Conservation (phyloP, 2,113 vertebrate species). For the Heloderma charlesbogerti region DNA sequence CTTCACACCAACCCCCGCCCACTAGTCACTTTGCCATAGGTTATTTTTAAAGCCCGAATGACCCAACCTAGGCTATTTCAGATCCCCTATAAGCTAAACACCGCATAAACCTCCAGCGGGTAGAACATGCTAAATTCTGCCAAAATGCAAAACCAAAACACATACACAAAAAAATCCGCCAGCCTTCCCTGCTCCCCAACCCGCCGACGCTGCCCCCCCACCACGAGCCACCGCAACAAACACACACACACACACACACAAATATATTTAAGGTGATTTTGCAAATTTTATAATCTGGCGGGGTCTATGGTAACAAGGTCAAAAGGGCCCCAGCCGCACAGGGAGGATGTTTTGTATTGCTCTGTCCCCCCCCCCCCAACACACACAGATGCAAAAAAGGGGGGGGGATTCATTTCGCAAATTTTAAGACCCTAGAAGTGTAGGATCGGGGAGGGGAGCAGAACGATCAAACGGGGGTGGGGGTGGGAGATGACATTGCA, state of each 20-base stretch:
- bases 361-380: too few relatives aligned
- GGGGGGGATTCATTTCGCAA: too few relatives aligned
- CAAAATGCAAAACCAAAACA: neutral
- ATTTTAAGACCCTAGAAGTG: neutral
- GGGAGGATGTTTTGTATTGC: neutral
- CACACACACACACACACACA: too few relatives aligned
- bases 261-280: neutral
- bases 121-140: neutral
- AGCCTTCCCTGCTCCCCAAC: neutral
- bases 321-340: neutral
- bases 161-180: neutral
- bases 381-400: neutral
- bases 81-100: too few relatives aligned
- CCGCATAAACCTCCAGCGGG: neutral
- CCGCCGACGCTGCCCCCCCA: neutral
- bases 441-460: neutral
- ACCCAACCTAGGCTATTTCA: neutral
- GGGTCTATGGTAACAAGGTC: neutral
- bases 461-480: neutral
- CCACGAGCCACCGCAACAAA: neutral
- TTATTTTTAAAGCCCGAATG: conserved; percentile 21
- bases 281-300: neutral
- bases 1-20: neutral
- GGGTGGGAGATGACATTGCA: neutral
- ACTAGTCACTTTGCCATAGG: neutral